Conservation (phyloP, 2,797 vertebrate genomes). For the Esox lucius region DNA sequence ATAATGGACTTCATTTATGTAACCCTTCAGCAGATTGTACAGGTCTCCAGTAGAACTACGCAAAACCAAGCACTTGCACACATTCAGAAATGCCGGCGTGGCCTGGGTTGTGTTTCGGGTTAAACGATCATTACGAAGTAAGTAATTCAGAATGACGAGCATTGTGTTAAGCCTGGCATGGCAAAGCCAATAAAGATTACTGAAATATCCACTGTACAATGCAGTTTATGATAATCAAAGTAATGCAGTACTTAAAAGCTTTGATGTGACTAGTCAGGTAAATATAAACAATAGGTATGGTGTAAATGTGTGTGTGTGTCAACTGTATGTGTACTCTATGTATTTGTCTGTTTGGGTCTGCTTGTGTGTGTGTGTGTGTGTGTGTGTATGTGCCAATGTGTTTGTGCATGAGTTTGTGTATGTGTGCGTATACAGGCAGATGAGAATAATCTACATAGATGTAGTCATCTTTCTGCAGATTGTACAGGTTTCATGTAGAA, state of each 20-base stretch:
- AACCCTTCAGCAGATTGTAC: slow-evolving; percentile 43
- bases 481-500: slow-evolving; percentile 22
- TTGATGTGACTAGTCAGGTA: neutral
- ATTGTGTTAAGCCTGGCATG: slow-evolving; percentile 35
- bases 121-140: slow-evolving; percentile 59
- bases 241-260: slow-evolving; percentile 30
- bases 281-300: neutral
- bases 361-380: slow-evolving; percentile 9
- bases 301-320: slow-evolving; percentile 7
- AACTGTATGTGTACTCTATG: neutral
- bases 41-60: slow-evolving; percentile 13
- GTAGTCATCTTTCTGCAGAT: slow-evolving; percentile 38
- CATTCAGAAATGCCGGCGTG: slow-evolving; percentile 19
- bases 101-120: slow-evolving; percentile 56
- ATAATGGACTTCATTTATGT: slow-evolving; percentile 46
- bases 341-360: neutral
- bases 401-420: slow-evolving; percentile 2
- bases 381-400: slow-evolving; percentile 1
- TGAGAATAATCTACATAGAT: slow-evolving; percentile 49
- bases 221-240: slow-evolving; percentile 64
- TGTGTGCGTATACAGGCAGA: slow-evolving; percentile 22
- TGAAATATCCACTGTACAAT: slow-evolving; percentile 51
- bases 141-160: slow-evolving; percentile 52
- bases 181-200: slow-evolving; percentile 63
- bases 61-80: slow-evolving; percentile 25